These are phyloP conservation scores for Catagonus wagneri DNA, from an alignment of 2,113 vertebrate genomes.

Conservation along the genomic window DNA sequence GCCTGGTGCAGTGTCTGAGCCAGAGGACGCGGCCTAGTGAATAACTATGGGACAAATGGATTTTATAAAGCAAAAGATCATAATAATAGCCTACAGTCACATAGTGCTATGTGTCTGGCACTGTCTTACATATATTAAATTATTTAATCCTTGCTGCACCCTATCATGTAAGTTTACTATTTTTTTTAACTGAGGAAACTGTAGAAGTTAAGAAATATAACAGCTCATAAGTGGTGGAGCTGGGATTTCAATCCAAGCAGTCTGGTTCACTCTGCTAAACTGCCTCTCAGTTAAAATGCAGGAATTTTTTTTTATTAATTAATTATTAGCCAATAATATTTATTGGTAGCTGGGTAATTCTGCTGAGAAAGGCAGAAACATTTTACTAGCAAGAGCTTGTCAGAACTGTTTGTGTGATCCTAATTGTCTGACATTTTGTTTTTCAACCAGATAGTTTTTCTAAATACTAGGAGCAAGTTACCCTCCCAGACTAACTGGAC, in stretches of 20 bases:
- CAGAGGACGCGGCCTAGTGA: background rate
- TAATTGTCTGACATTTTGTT: background rate
- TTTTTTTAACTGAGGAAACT: slow-evolving; percentile 8
- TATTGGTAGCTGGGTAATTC: background rate
- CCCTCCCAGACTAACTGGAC: background rate
- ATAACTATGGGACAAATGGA: background rate
- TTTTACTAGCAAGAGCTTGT: slow-evolving; percentile 24
- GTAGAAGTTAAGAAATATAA: background rate
- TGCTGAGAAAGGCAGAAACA: slow-evolving; percentile 1
- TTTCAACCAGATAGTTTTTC: background rate
- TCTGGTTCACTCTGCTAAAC: background rate
- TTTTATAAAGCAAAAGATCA: background rate
- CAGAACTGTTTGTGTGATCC: slow-evolving; percentile 23
- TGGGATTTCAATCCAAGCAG: background rate
- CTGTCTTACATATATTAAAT: background rate
- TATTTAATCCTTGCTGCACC: background rate
- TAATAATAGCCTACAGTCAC: background rate
- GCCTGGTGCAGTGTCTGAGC: no score
- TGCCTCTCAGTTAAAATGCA: slow-evolving; percentile 17
- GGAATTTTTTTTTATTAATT: slow-evolving; percentile 55
- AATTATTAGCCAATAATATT: slow-evolving; percentile 35
- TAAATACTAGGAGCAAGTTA: background rate
- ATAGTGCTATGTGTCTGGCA: background rate
- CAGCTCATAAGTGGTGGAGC: background rate
- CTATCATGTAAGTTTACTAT: background rate